Base-by-base conservation (phyloP, 2,797 vertebrate genomes). In the Thaleichthys pacificus region DNA sequence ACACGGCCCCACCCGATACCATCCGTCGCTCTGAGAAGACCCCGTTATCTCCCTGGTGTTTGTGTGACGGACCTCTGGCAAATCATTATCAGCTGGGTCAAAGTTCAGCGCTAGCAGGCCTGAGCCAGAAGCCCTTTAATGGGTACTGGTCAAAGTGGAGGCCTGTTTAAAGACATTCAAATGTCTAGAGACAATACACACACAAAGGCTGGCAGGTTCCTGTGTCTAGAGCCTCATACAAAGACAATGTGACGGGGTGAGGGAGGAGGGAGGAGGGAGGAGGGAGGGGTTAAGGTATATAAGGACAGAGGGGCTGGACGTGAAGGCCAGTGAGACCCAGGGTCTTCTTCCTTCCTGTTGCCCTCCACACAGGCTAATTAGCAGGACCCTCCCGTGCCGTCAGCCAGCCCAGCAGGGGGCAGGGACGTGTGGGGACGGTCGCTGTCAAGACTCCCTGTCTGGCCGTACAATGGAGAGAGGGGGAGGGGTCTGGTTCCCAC, bases 291-390 rank as follows among this genome's bases (percentile, higher is more conserved):
- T 63, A 35, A 78, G 75, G 80, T 88, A 85, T 83, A 85, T 84
- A 79, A 84, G 9, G 78, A 30, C 21, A 38, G 3, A 28, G 28
- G 28, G 71, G 80, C 75, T 77, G 56, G 85, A 69, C 69, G 49
- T 84, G 81, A 87, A 87, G 83, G 81, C 49, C 66, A 74, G 73
- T 88, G 86, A 89, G 78, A 80, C 76, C 84, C 79, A 68, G 67
- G 42, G 32, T 82, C 83, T 83, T 83, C 86, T 83, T 84, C 87
- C 86, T 84, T 71, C 79, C 2, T 26, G 81, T 62, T 82, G 81
- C 71, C 72, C 77, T 84, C 82, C 84, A 85, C 87, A 89, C 87
- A 84, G 81, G 82, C 85, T 91, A 91, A 94, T 93, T 94, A 92
- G 88, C 88, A 85, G 79, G 84, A 86, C 88, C 86, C 89, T 89